Evolutionary conservation across 2,888 invertebrate genomes (phyloP).

Genomic region (Gonocerus acuteangulatus): DNA sequence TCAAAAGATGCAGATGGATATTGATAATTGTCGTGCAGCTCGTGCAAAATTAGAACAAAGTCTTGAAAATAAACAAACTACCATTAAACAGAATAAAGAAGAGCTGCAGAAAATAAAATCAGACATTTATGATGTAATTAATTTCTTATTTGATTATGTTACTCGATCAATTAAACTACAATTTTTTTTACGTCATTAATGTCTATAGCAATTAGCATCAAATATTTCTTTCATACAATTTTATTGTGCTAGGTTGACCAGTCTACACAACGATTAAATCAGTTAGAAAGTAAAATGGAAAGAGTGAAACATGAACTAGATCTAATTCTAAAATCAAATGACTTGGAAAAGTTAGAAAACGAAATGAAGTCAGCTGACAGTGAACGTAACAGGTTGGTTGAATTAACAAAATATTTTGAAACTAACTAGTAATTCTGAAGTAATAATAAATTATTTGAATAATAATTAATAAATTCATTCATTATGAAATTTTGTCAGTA

Average conservation of each 20-base stretch:
- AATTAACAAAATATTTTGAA: too few relatives aligned
- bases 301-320: conserved; percentile 49
- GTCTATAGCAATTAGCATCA: too few relatives aligned
- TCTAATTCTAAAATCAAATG: conserved; percentile 42
- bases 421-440: too few relatives aligned
- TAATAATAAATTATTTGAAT: too few relatives aligned
- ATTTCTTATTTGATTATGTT: background rate
- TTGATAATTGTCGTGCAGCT: conserved; percentile 50
- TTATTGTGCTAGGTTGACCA: conserved; percentile 37
- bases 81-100: conserved; percentile 50
- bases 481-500: too few relatives aligned
- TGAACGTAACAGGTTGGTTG: conserved; percentile 46
- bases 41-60: conserved; percentile 60
- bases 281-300: conserved; percentile 48
- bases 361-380: conserved; percentile 54
- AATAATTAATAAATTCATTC: too few relatives aligned
- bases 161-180: background rate
- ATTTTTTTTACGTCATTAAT: too few relatives aligned
- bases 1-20: conserved; percentile 49
- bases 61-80: conserved; percentile 53
- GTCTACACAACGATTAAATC: conserved; percentile 48
- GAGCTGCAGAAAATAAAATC: conserved; percentile 51
- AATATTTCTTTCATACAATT: too few relatives aligned
- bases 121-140: conserved; percentile 55
- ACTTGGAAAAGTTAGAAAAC: conserved; percentile 52